Percentiles rank a stretch among this genome's conserved stretches.
These are phyloP conservation scores for Isurus oxyrinchus DNA, from an alignment of 2,113 vertebrate genomes.

Conservation along the genomic window DNA sequence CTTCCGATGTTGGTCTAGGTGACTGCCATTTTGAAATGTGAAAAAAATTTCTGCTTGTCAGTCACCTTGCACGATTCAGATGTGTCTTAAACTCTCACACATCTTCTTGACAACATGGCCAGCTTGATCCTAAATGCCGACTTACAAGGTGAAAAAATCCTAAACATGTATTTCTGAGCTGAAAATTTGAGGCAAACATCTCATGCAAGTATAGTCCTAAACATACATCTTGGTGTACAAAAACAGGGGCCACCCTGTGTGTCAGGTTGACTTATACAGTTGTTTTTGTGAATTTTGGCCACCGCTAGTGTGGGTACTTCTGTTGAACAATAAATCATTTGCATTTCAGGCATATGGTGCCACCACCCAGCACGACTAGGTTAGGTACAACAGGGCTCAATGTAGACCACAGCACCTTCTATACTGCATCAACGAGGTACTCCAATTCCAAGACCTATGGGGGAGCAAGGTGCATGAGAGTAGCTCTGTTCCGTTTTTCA, in stretches of 20 bases:
- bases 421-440: too few relatives aligned
- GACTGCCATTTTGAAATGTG: background rate
- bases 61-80: background rate
- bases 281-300: background rate
- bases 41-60: background rate
- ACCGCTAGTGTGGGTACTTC: too few relatives aligned
- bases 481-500: too few relatives aligned
- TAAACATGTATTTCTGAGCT: background rate
- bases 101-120: background rate
- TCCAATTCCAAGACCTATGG: too few relatives aligned
- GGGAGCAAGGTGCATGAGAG: too few relatives aligned
- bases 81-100: background rate
- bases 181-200: background rate
- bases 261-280: too few relatives aligned
- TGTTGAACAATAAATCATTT: too few relatives aligned
- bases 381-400: too few relatives aligned
- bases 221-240: background rate
- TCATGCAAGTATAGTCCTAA: background rate
- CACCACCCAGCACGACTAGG: too few relatives aligned
- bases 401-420: too few relatives aligned
- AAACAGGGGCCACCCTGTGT: too few relatives aligned
- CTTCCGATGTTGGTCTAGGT: background rate
- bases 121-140: background rate
- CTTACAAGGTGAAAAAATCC: background rate
- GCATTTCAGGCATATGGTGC: too few relatives aligned